Percentiles rank a stretch among this genome's conserved stretches.
These are phyloP conservation scores for Aix galericulata DNA, from an alignment of 2,113 vertebrate species.

Conservation along the genomic window DNA sequence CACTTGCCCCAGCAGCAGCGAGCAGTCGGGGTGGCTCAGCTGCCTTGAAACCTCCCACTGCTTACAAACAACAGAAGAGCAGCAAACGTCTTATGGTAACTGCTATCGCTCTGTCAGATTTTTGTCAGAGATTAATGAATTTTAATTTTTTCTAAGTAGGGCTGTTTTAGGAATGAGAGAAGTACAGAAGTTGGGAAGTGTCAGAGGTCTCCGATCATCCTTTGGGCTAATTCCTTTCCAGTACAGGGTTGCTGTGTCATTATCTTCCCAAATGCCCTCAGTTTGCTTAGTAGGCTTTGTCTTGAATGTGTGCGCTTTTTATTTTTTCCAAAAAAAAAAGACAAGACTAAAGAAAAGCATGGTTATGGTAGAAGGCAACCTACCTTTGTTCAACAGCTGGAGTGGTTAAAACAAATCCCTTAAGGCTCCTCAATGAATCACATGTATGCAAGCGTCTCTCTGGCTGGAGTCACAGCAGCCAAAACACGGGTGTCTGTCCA, in stretches of 20 bases:
- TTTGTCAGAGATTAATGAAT: neutral
- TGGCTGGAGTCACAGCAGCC: neutral
- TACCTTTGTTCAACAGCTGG: neutral
- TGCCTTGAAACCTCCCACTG: neutral
- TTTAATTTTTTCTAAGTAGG: neutral
- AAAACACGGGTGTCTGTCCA: neutral
- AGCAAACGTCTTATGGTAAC: neutral
- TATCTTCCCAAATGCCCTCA: neutral
- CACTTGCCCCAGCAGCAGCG: neutral
- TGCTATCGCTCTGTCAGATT: neutral
- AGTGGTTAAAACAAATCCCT: neutral
- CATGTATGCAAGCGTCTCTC: neutral
- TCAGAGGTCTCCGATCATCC: neutral
- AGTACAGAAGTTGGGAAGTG: neutral
- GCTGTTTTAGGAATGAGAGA: neutral
- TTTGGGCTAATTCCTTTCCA: neutral
- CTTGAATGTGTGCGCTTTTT: neutral
- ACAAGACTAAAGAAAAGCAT: neutral
- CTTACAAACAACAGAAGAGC: neutral
- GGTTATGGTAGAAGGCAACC: neutral
- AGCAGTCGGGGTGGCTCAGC: neutral
- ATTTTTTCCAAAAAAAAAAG: slow-evolving; percentile 1
- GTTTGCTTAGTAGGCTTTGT: neutral
- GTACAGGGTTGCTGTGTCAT: neutral
- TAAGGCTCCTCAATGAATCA: neutral